Percentiles rank a stretch among this genome's conserved stretches.
These are phyloP conservation scores for Aldrovandia affinis DNA, from an alignment of 2,797 vertebrate genomes.

Conservation along the genomic window DNA sequence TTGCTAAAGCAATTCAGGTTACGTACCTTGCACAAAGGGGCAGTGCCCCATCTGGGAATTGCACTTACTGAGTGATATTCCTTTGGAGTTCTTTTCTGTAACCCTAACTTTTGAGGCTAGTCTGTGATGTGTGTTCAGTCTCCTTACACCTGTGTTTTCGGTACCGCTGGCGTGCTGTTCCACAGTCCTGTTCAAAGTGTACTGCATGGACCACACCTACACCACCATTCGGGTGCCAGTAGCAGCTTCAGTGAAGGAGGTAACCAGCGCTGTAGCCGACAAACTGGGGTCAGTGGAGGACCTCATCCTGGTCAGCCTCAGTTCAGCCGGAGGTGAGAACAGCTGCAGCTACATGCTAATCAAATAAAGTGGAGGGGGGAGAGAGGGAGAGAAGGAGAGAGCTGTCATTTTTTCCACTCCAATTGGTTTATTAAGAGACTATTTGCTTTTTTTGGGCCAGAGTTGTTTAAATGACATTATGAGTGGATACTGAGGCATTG, in stretches of 20 bases:
- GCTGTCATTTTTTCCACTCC: background rate
- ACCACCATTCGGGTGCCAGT: conserved; percentile 92
- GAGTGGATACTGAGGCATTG: background rate
- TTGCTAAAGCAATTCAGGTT: too few species aligned
- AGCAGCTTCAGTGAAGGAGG: conserved; percentile 87
- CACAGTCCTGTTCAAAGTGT: conserved; percentile 95
- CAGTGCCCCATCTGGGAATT: too few species aligned
- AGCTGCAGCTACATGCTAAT: conserved; percentile 41
- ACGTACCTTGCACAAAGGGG: too few species aligned
- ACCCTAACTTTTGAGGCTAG: background rate
- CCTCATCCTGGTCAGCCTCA: conserved; percentile 90
- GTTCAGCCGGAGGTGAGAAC: conserved; percentile 91
- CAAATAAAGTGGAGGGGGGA: conserved; percentile 43
- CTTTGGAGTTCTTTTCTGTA: background rate
- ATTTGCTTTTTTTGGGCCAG: conserved; percentile 26
- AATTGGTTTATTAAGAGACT: conserved; percentile 41
- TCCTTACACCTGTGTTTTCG: conserved; percentile 3
- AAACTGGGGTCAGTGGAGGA: conserved; percentile 93
- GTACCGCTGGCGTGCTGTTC: conserved; percentile 29
- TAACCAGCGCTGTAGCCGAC: conserved; percentile 87
- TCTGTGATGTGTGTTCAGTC: conserved; percentile 4
- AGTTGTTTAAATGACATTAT: conserved; percentile 31
- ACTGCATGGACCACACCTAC: conserved; percentile 95
- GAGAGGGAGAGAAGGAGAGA: background rate
- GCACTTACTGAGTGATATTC: too few species aligned